Evolutionary conservation across 2,113 vertebrate species (phyloP).

Genomic region (Bostrychus sinensis): DNA sequence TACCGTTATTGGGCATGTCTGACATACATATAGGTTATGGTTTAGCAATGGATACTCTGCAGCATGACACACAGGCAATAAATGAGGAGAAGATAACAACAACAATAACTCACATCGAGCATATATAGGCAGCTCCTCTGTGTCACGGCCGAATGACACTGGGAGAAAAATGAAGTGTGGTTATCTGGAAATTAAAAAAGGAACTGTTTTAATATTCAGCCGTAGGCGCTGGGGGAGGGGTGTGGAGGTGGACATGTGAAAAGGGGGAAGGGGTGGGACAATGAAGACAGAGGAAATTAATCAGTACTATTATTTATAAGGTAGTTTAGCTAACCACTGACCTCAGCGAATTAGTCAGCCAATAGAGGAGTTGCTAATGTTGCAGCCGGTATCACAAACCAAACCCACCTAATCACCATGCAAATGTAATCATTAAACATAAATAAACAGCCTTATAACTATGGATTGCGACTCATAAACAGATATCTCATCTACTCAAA

Average conservation of each 20-base stretch:
- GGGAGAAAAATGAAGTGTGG: conserved; percentile 69
- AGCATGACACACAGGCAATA: conserved; percentile 53
- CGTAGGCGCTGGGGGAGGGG: conserved; percentile 53
- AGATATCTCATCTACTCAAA: no score
- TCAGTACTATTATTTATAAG: conserved; percentile 74
- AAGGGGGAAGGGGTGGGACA: conserved; percentile 42
- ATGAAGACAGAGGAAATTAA: conserved; percentile 78
- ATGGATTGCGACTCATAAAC: neutral
- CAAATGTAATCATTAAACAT: neutral
- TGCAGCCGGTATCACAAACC: conserved; percentile 64
- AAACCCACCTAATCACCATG: conserved; percentile 38
- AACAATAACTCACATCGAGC: conserved; percentile 63
- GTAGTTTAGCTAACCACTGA: conserved; percentile 70
- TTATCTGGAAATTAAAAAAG: conserved; percentile 76
- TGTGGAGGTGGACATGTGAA: conserved; percentile 38
- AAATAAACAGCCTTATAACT: neutral
- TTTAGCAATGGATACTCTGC: conserved; percentile 53
- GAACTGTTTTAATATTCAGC: conserved; percentile 76
- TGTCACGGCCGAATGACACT: conserved; percentile 55
- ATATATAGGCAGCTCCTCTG: conserved; percentile 47
- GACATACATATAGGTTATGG: conserved; percentile 52
- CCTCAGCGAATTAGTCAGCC: conserved; percentile 72
- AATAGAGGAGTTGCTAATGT: conserved; percentile 55
- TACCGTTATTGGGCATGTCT: conserved; percentile 53
- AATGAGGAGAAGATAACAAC: conserved; percentile 64